Evolutionary conservation across 2,113 vertebrate species (phyloP).

Genomic region (Mormoops blainvillei): DNA sequence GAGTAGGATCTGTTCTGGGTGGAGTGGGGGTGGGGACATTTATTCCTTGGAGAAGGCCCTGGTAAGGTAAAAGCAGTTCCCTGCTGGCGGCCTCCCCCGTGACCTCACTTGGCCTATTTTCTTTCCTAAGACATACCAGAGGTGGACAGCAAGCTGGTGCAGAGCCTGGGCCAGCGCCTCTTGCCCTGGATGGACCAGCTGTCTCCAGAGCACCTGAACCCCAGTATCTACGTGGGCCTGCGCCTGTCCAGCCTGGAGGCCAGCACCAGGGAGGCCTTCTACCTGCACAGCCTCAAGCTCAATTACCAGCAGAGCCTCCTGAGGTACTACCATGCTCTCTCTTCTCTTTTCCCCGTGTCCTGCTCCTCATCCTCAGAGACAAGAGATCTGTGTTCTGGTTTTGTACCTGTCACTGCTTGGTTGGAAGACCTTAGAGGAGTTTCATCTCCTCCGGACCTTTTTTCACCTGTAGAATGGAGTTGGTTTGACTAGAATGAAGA

Average conservation of each 20-base stretch:
- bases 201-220: conserved; percentile 79
- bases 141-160: conserved; percentile 72
- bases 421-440: neutral
- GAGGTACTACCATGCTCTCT: conserved; percentile 70
- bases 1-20: neutral
- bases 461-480: neutral
- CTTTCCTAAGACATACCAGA: conserved; percentile 67
- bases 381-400: neutral
- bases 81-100: neutral
- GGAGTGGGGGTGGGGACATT: neutral
- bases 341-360: neutral
- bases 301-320: conserved; percentile 77
- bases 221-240: conserved; percentile 89
- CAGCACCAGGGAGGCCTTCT: conserved; percentile 75
- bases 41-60: neutral
- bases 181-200: conserved; percentile 77
- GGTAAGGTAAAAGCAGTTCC: neutral
- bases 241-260: conserved; percentile 87
- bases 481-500: neutral
- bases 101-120: neutral
- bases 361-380: neutral
- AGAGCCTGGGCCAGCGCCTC: conserved; percentile 81
- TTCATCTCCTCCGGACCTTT: neutral
- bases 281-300: conserved; percentile 83
- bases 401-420: neutral